Base-by-base conservation (phyloP, 2,797 vertebrate genomes). In the Agapornis canus region DNA sequence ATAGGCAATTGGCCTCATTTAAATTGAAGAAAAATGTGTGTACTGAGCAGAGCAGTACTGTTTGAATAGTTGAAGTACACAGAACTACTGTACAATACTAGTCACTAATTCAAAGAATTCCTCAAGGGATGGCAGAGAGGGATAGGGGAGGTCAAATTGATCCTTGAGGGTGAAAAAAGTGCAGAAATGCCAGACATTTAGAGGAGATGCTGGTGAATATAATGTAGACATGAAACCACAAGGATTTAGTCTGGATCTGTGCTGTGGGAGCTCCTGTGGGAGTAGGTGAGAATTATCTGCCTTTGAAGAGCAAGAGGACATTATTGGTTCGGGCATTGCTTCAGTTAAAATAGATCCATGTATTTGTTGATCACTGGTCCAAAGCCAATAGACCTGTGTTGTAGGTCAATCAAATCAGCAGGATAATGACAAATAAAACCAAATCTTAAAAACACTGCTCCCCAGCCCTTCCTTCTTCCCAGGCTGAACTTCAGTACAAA, bases 1-100 rank as follows among this genome's bases (percentile, higher is more conserved):
- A 1, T 6, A 40, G 83, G 35, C 63, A 71, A 81, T 42, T 81
- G 19, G 26, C 19, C 9, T 6, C 45, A 25, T 35, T 15, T 23
- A 22, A 77, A 91, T 32, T n/a, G 84, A 92, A 71, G 84, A 35
- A 63, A 73, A 91, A 11, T 73, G 84, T 64, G 60, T 13, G n/a
- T 11, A 4, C n/a, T 22, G 70, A 76, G 70, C 45, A 84, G 61
- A 71, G 54, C 45, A 72, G 47, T 22, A 4, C 25, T 26, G 20
- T 48, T 23, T 20, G 63, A 71, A 47, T 1, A 0, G n/a, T 27
- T 20, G 23, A 48, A 64, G 75, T 12, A 27, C 63, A 11, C 59
- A 39, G 39, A 66, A 42, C 73, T 82, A 3, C 66, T 79, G 73
- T 22, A 59, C 70, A 61, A 1, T 49, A 10, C 23, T n/a, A 16